Evolutionary conservation across 2,888 invertebrate genomes (phyloP).

Genomic region (Cyaniris semiargus): DNA sequence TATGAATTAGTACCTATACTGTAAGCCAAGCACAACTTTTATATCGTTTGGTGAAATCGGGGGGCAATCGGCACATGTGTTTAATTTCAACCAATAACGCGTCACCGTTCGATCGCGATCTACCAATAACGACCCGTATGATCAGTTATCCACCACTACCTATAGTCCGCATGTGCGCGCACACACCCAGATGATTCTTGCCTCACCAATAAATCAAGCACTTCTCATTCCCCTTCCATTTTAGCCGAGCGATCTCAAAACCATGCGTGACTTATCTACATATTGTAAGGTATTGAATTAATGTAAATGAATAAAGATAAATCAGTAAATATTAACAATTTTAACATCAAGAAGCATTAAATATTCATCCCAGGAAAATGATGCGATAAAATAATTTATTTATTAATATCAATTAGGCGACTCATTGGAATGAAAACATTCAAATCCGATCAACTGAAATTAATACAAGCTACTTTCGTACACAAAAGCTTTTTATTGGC

Average conservation of each 20-base stretch:
- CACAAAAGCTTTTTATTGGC: slow-evolving; percentile 34
- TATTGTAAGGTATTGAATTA: no score
- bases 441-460: slow-evolving; percentile 42
- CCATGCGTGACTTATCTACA: not conserved
- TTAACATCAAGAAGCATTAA: not conserved
- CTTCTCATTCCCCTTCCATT: not conserved
- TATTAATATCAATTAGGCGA: slow-evolving; percentile 31
- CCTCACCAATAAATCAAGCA: not conserved
- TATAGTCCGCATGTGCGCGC: no score
- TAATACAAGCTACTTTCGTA: slow-evolving; percentile 41
- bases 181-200: no score
- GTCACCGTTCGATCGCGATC: not conserved
- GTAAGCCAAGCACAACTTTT: not conserved
- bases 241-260: not conserved
- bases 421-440: slow-evolving; percentile 36
- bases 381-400: slow-evolving; percentile 10
- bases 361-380: not conserved
- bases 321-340: not conserved
- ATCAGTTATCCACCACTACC: no score
- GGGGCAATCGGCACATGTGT: no score
- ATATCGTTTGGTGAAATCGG: not conserved
- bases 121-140: not conserved
- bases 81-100: not conserved
- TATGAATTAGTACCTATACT: not conserved
- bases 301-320: no score